Conservation (phyloP, 2,113 vertebrate genomes). For the Oryzias celebensis region DNA sequence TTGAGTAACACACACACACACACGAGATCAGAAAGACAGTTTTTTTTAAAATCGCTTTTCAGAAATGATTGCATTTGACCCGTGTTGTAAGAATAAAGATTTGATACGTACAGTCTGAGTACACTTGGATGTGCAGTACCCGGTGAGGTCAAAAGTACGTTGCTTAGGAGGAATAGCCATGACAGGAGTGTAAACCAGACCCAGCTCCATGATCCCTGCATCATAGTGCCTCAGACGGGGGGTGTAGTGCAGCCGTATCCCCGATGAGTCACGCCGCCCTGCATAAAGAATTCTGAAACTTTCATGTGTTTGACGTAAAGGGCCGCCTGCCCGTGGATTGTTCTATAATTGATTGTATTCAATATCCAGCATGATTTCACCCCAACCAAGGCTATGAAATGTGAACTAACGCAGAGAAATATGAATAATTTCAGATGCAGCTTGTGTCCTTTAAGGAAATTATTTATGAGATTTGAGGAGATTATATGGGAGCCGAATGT, state of each 20-base stretch:
- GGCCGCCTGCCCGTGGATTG: neutral
- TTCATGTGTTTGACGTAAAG: neutral
- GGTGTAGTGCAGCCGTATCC: conserved; percentile 89
- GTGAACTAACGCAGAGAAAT: conserved; percentile 1
- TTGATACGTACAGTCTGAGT: conserved; percentile 81
- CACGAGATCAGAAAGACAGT: neutral
- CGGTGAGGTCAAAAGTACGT: conserved; percentile 78
- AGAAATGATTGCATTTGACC: neutral
- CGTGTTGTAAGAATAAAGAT: neutral
- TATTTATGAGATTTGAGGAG: neutral
- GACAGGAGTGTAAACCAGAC: conserved; percentile 89
- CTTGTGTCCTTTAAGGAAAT: neutral
- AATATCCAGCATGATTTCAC: neutral
- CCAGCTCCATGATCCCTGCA: conserved; percentile 94
- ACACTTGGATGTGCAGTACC: conserved; percentile 92
- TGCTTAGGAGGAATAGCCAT: conserved; percentile 92
- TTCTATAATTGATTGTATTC: neutral
- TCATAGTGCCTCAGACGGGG: conserved; percentile 78
- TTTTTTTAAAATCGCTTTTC: no score
- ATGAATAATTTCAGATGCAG: neutral
- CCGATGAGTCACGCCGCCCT: conserved; percentile 87
- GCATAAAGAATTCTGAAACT: conserved; percentile 1
- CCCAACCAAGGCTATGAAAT: neutral
- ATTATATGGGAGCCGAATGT: no score
- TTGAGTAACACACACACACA: conserved; percentile 41